Percentiles rank a stretch among this genome's conserved stretches.
phyloP scores from a whole-genome alignment of 53 echinoderm and acorn worm species.

The Holothuria scabra region DNA sequence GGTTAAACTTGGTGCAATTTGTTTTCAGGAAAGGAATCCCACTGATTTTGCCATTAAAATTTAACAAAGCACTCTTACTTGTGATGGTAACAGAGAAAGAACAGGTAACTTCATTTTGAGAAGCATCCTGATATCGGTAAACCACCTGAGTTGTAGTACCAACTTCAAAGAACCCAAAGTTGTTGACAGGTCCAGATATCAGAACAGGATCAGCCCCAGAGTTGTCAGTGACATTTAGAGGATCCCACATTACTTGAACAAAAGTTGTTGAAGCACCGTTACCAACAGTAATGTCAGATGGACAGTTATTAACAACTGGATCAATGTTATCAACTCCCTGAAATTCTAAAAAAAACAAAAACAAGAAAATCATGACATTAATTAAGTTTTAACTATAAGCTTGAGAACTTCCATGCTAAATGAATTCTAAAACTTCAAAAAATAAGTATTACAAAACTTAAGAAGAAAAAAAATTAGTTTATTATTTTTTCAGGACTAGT shows the following conservation, averaged over 20 bases:
- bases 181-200: not conserved
- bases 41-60: no score
- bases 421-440: no score
- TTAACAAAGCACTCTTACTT: not conserved
- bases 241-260: conserved; percentile 25
- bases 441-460: no score
- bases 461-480: no score
- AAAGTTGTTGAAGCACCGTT: not conserved
- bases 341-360: not conserved
- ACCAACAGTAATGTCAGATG: not conserved
- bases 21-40: no score
- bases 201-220: not conserved
- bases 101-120: conserved; percentile 48
- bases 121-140: conserved; percentile 48
- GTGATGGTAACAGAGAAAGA: conserved; percentile 22
- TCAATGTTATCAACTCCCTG: conserved; percentile 35
- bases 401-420: no score
- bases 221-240: conserved; percentile 23
- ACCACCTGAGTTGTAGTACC: conserved; percentile 21
- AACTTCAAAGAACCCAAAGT: conserved; percentile 42
- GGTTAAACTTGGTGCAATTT: no score
- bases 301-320: conserved; percentile 70
- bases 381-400: no score
- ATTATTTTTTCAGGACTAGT: no score
- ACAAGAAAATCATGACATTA: no score